Base-by-base conservation (phyloP, 2,797 vertebrate species). In the Urosaurus nigricauda region DNA sequence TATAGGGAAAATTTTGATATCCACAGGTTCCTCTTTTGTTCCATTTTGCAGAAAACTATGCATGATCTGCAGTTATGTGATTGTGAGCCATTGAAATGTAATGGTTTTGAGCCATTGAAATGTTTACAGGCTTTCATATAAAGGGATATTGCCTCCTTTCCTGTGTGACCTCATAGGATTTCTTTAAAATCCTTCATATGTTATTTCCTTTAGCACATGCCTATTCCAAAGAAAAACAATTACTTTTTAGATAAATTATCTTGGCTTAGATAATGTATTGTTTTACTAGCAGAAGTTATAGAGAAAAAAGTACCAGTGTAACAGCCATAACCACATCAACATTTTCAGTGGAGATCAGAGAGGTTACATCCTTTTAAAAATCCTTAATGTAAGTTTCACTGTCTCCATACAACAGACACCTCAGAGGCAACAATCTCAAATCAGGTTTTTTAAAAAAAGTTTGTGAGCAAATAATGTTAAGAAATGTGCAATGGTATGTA, bases 91-190 rank as follows among this genome's bases (percentile, higher is more conserved):
- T 87, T 88, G 24, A 78, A 88, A 77, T 14, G 32, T 35, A 88
- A 60, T 78, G 84, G 73, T 68, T 53, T 60, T 43, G 56, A 82
- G 58, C 43, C 56, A 82, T 82, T 90, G 71, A 82, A 91, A 88
- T 35, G 79, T 91, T 91, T 91, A 88, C 84, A 88, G 51, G 51
- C 26, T 88, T 73, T 91, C 79, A 56, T 63, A 40, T 51, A 78
- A 83, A 85, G 37, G 63, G 60, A 88, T 71, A 78, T 78, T 85
- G 77, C 60, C 73, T 83, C 73, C 86, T 78, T 91, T 88, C 65
- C 73, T 77, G 60, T 60, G 79, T 85, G 65, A 82, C 83, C 83
- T 88, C 43, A 51, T n/a, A 73, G 51, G 79, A 73, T 88, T 78
- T 70, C 63, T 88, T 77, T 70, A 71, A 88, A 83, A 83, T 86